phyloP scores from a whole-genome alignment of 1,140 invertebrate species.

The Drosophila sp. region DNA sequence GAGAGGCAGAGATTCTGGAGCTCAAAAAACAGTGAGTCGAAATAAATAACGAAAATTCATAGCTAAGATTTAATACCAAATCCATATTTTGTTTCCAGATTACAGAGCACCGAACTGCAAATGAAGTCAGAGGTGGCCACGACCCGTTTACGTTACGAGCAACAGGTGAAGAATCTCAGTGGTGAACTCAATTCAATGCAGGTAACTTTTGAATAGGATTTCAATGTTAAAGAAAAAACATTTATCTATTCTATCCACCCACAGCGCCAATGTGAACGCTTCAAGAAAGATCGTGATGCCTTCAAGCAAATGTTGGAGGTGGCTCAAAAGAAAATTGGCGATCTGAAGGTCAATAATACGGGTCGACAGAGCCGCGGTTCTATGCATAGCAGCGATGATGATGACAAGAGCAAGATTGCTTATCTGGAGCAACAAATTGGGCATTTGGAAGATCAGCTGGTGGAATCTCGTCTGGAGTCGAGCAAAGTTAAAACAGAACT shows the following conservation, averaged over 20 bases:
- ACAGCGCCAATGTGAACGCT: constrained; percentile 84
- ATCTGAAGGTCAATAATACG: constrained; percentile 86
- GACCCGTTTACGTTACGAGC: constrained; percentile 94
- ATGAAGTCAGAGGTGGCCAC: constrained; percentile 93
- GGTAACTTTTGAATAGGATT: constrained; percentile 81
- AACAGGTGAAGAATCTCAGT: constrained; percentile 91
- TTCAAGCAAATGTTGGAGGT: constrained; percentile 95
- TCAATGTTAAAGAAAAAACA: neutral
- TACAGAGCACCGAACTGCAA: constrained; percentile 90
- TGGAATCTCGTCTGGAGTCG: constrained; percentile 91
- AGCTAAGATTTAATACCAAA: neutral
- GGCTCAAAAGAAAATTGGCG: constrained; percentile 91
- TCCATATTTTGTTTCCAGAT: constrained; percentile 79
- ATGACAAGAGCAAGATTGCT: constrained; percentile 86
- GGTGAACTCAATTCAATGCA: constrained; percentile 94
- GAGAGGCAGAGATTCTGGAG: constrained; percentile 90
- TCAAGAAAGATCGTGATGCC: constrained; percentile 94
- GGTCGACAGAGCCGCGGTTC: constrained; percentile 79
- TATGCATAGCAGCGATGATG: constrained; percentile 84
- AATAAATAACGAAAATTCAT: neutral
- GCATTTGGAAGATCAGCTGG: constrained; percentile 94
- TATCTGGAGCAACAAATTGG: constrained; percentile 92
- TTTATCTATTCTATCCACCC: neutral
- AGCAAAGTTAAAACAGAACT: constrained; percentile 95
- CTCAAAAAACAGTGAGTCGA: constrained; percentile 86